phyloP scores from a whole-genome alignment of 2,888 invertebrate species.

The Meteorus cinctellus region DNA sequence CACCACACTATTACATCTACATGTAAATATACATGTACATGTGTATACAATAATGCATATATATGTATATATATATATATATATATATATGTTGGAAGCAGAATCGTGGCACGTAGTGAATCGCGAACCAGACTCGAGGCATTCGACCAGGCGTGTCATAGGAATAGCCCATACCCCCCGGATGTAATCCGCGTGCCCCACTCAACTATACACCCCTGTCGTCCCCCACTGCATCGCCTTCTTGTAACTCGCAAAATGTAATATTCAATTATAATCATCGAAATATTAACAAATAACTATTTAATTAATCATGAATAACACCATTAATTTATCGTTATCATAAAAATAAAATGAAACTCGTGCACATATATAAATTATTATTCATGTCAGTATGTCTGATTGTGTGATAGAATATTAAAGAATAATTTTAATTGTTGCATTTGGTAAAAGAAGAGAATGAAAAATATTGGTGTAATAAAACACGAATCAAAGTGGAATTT shows the following conservation, averaged over 20 bases:
- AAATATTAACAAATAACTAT: background rate
- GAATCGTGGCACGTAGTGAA: conserved; percentile 32
- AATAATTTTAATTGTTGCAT: too few relatives aligned
- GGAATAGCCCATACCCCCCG: conserved; percentile 28
- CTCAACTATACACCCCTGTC: background rate
- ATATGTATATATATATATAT: background rate
- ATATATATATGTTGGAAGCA: background rate
- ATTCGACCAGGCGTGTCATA: conserved; percentile 39
- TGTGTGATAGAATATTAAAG: too few relatives aligned
- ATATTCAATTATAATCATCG: conserved; percentile 12
- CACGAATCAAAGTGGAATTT: too few relatives aligned
- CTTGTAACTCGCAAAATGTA: background rate
- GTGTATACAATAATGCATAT: background rate
- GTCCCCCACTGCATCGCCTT: too few relatives aligned
- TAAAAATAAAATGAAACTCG: background rate
- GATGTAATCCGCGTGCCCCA: background rate
- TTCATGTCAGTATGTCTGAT: too few relatives aligned
- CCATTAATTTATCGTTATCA: background rate
- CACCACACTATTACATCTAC: background rate
- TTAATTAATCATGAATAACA: background rate
- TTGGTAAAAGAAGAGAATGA: too few relatives aligned
- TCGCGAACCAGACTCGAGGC: conserved; percentile 32
- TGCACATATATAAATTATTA: background rate
- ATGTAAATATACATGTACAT: conserved; percentile 1
- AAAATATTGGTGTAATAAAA: too few relatives aligned